Conservation (phyloP, 1,140 invertebrate genomes). For the Caenorhabditis briggsae region DNA sequence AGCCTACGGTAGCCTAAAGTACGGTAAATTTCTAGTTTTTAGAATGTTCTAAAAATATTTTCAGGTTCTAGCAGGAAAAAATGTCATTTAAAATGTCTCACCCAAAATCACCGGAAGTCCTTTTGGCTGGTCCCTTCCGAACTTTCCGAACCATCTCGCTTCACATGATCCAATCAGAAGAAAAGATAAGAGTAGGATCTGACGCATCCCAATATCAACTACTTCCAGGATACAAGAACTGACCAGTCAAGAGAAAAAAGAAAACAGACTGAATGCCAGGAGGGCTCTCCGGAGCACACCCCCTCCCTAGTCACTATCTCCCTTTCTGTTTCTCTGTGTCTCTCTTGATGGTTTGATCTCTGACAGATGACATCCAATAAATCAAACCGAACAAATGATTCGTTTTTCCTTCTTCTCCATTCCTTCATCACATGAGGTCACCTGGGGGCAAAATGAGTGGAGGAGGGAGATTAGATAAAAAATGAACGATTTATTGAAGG, state of each 20-base stretch:
- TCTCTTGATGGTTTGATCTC: background rate
- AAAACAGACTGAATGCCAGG: background rate
- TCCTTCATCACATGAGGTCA: conserved; percentile 32
- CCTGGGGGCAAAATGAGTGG: no score
- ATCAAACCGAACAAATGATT: conserved; percentile 42
- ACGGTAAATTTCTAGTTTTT: no score
- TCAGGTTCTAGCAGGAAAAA: no score
- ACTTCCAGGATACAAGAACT: background rate
- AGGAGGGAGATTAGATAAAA: background rate
- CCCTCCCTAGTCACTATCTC: background rate
- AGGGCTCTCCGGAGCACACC: background rate
- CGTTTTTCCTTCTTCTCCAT: background rate
- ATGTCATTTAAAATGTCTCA: background rate
- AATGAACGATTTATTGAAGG: background rate
- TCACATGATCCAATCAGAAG: background rate
- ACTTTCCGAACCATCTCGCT: conserved; percentile 20
- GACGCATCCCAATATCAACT: background rate
- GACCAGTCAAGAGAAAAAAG: background rate
- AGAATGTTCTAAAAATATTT: no score
- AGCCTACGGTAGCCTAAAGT: no score
- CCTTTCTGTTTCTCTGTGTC: conserved; percentile 6
- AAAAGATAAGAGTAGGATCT: background rate
- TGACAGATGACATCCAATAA: background rate
- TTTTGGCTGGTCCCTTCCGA: background rate
- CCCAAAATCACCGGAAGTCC: conserved; percentile 31